phyloP scores from a whole-genome alignment of 2,113 vertebrate genomes.

The Hippocampus guttulatus region DNA sequence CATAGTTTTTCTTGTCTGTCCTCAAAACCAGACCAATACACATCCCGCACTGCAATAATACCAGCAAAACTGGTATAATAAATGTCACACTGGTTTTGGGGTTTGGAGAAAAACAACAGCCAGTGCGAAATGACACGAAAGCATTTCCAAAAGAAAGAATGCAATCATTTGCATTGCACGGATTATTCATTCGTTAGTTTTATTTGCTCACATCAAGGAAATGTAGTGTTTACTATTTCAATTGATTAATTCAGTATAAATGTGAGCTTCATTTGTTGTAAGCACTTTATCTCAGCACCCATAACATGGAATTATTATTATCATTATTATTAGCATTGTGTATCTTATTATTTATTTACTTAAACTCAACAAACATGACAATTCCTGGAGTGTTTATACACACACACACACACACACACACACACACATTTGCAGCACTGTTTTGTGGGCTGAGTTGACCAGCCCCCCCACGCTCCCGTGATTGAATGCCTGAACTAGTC shows the following conservation, averaged over 20 bases:
- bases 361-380: slow-evolving; percentile 45
- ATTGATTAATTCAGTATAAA: slow-evolving; percentile 21
- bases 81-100: slow-evolving; percentile 28
- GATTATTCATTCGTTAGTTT: not conserved
- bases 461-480: slow-evolving; percentile 5
- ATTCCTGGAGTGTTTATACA: slow-evolving; percentile 55
- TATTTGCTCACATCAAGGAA: slow-evolving; percentile 32
- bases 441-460: slow-evolving; percentile 32
- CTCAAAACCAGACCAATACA: slow-evolving; percentile 43
- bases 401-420: slow-evolving; percentile 60
- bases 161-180: not conserved
- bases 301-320: slow-evolving; percentile 36
- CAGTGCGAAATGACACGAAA: slow-evolving; percentile 13
- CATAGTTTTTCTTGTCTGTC: slow-evolving; percentile 46
- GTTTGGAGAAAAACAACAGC: slow-evolving; percentile 34
- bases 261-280: slow-evolving; percentile 46
- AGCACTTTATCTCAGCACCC: slow-evolving; percentile 48
- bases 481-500: slow-evolving; percentile 44
- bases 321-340: slow-evolving; percentile 36
- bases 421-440: slow-evolving; percentile 20
- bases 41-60: slow-evolving; percentile 25
- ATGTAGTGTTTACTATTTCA: slow-evolving; percentile 45
- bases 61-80: slow-evolving; percentile 32
- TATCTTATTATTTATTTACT: slow-evolving; percentile 56
- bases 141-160: slow-evolving; percentile 30